Evolutionary conservation across 2,888 invertebrate genomes (phyloP).

Genomic region (Anthoptus insignis): DNA sequence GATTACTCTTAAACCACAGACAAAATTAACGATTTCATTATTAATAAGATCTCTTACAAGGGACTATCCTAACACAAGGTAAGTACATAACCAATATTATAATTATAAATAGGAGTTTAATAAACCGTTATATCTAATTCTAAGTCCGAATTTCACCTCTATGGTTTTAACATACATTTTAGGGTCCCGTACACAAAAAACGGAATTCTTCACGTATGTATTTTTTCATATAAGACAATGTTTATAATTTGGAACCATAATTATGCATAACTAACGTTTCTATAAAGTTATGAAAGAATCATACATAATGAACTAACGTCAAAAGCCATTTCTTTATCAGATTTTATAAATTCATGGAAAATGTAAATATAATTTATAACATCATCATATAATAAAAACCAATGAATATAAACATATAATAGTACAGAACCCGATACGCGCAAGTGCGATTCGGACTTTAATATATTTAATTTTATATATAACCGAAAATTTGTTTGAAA

Average conservation of each 20-base stretch:
- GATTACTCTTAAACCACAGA: conserved; percentile 37
- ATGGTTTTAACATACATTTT: not conserved
- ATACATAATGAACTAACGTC: too few relatives aligned
- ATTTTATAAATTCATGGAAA: too few relatives aligned
- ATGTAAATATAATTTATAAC: too few relatives aligned
- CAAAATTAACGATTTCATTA: conserved; percentile 50
- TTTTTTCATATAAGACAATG: too few relatives aligned
- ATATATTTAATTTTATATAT: conserved; percentile 43
- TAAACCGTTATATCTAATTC: conserved; percentile 50
- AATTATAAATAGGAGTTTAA: conserved; percentile 64
- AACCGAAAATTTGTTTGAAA: conserved; percentile 61
- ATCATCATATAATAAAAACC: too few relatives aligned
- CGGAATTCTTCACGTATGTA: not conserved
- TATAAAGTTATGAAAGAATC: too few relatives aligned
- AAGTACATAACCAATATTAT: conserved; percentile 82
- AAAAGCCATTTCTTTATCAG: too few relatives aligned
- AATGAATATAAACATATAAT: not conserved
- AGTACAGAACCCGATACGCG: not conserved
- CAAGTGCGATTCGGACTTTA: not conserved
- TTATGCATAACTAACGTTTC: too few relatives aligned
- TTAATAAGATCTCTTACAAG: conserved; percentile 45
- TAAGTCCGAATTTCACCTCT: conserved; percentile 26
- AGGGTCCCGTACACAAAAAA: not conserved
- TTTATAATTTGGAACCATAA: too few relatives aligned
- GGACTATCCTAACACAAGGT: conserved; percentile 57